phyloP scores from a whole-genome alignment of 2,888 invertebrate species.

The Chrysodeixis includens region DNA sequence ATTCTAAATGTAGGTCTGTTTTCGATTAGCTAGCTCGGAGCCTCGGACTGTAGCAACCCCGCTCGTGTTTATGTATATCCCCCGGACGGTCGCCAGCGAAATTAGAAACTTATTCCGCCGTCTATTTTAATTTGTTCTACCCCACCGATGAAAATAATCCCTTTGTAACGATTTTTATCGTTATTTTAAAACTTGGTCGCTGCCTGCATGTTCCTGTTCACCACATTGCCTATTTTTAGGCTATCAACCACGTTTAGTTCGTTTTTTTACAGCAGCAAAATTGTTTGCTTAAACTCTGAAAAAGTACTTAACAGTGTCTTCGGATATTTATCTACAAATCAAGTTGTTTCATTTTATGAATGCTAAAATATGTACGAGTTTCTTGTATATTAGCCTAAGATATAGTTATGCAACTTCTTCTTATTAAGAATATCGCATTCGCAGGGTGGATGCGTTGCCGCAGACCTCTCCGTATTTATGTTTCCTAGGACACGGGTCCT shows the following conservation, averaged over 20 bases:
- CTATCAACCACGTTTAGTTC: background rate
- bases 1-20: conserved; percentile 16
- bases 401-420: too few species aligned
- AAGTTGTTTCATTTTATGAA: too few species aligned
- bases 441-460: too few species aligned
- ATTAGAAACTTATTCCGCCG: conserved; percentile 53
- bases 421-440: too few species aligned
- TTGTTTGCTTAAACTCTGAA: too few species aligned
- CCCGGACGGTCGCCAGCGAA: conserved; percentile 35
- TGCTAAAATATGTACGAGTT: too few species aligned
- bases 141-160: conserved; percentile 72
- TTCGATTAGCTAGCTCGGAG: conserved; percentile 26
- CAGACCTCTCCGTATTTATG: conserved; percentile 25
- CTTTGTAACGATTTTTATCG: conserved; percentile 77
- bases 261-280: too few species aligned
- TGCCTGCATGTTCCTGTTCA: conserved; percentile 45
- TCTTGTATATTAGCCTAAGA: too few species aligned
- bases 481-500: conserved; percentile 22
- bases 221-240: conserved; percentile 18
- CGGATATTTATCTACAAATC: too few species aligned
- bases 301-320: too few species aligned
- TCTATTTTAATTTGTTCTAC: conserved; percentile 71
- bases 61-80: conserved; percentile 27
- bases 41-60: conserved; percentile 27
- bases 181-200: conserved; percentile 71